A percentile compares a stretch with the other conserved stretches of the same genome.
phyloP scores from a whole-genome alignment of 2,113 vertebrate genomes.

The Heliornis fulica region DNA sequence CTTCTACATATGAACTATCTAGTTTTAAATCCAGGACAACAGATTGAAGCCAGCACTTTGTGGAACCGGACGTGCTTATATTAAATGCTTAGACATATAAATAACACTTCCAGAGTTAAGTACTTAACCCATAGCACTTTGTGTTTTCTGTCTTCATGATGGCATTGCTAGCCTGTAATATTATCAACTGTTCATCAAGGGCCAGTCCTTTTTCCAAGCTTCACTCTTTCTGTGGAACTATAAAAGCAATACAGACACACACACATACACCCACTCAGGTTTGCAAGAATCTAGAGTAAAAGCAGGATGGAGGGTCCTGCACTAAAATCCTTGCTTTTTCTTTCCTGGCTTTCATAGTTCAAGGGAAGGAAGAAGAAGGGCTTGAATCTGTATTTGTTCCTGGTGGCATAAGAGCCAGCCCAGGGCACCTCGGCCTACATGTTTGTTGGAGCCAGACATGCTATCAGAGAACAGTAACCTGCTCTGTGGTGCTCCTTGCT shows the following conservation, averaged over 20 bases:
- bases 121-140: not conserved
- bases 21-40: not conserved
- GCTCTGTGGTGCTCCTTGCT: not conserved
- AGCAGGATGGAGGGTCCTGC: not conserved
- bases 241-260: not conserved
- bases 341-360: not conserved
- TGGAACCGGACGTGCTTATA: not conserved
- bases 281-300: not conserved
- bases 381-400: not conserved
- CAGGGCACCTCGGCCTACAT: not conserved
- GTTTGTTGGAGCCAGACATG: not conserved
- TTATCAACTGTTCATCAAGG: not conserved
- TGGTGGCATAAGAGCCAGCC: not conserved
- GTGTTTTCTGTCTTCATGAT: not conserved
- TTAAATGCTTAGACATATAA: not conserved
- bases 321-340: not conserved
- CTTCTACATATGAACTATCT: not conserved
- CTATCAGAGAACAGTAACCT: not conserved
- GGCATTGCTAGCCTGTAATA: not conserved
- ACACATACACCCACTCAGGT: too few species aligned
- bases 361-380: not conserved
- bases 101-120: not conserved
- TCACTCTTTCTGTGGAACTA: not conserved
- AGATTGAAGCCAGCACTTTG: not conserved
- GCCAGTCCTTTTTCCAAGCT: not conserved